Percentiles rank a stretch among this genome's conserved stretches.
phyloP scores from a whole-genome alignment of 35 echinoderm and acorn worm species.

The Eucidaris tribuloides region DNA sequence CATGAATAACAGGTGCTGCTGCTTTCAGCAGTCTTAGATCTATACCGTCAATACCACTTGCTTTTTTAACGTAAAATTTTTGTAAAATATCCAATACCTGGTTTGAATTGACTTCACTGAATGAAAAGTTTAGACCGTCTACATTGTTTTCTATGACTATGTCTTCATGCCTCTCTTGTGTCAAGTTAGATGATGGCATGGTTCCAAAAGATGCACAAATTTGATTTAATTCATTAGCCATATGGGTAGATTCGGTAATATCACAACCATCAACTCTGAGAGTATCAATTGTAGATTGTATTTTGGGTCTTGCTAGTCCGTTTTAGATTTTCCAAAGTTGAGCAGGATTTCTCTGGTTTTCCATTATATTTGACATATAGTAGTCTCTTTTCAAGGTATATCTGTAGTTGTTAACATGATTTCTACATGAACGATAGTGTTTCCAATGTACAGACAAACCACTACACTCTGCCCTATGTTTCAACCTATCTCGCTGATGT shows the following conservation, averaged over 20 bases:
- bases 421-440: too few relatives aligned
- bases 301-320: too few relatives aligned
- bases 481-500: too few relatives aligned
- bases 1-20: constrained; percentile 15
- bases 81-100: neutral
- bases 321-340: too few relatives aligned
- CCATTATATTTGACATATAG: too few relatives aligned
- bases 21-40: constrained; percentile 10
- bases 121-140: neutral
- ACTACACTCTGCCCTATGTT: too few relatives aligned
- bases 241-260: neutral
- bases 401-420: too few relatives aligned
- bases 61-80: constrained; percentile 8
- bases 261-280: neutral
- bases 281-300: too few relatives aligned
- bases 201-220: neutral
- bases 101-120: neutral
- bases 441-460: too few relatives aligned
- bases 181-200: neutral
- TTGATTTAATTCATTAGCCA: neutral
- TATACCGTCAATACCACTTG: constrained; percentile 26
- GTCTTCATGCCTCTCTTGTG: neutral
- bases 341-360: too few relatives aligned
- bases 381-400: too few relatives aligned
- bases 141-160: neutral